phyloP scores from a whole-genome alignment of 2,888 invertebrate genomes.

The Nemotelus nigrinus region DNA sequence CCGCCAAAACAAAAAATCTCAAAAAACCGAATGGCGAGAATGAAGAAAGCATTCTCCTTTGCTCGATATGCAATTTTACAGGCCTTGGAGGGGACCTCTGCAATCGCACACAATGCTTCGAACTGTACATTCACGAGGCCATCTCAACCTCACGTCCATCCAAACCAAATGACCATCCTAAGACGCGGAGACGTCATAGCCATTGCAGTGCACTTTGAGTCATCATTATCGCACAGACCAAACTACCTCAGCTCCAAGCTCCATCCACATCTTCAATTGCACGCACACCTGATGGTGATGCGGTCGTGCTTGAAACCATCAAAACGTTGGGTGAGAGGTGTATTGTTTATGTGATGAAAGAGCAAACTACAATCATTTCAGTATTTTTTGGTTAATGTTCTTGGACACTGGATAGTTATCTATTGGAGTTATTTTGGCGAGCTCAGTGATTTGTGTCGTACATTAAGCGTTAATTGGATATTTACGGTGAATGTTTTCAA shows the following conservation, averaged over 20 bases:
- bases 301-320: conserved; percentile 1
- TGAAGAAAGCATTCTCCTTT: conserved; percentile 45
- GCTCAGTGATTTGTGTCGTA: no score
- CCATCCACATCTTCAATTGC: conserved; percentile 35
- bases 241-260: conserved; percentile 1
- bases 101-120: conserved; percentile 10
- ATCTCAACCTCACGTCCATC: conserved; percentile 2
- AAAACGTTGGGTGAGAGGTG: conserved; percentile 6
- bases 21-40: conserved; percentile 34
- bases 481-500: no score
- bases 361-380: no score
- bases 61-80: conserved; percentile 22
- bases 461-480: no score
- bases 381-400: no score
- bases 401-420: no score
- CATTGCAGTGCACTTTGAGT: conserved; percentile 36
- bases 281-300: conserved; percentile 37
- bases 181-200: conserved; percentile 25
- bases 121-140: conserved; percentile 33
- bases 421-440: no score
- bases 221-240: neutral
- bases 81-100: conserved; percentile 39
- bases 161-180: conserved; percentile 45
- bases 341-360: no score
- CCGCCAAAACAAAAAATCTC: conserved; percentile 29